Percentiles rank a stretch among this genome's conserved stretches.
These are phyloP conservation scores for Pholis gunnellus DNA, from an alignment of 2,113 vertebrate species.

Conservation along the genomic window DNA sequence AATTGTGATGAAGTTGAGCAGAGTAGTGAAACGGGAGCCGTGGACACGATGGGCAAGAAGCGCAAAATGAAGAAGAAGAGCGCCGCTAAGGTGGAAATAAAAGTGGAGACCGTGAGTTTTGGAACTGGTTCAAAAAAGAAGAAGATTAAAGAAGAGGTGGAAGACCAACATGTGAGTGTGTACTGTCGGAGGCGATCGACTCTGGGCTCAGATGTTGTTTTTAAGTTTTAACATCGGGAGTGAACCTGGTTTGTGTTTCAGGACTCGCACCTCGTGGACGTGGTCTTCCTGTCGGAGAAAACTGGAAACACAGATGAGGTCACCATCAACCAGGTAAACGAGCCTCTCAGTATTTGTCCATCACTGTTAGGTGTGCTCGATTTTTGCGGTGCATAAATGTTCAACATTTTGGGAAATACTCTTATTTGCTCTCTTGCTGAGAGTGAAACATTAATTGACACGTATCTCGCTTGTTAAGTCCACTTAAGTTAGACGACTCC, in stretches of 20 bases:
- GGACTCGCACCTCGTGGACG: slow-evolving; percentile 17
- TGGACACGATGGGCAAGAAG: slow-evolving; percentile 14
- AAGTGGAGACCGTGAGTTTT: background rate
- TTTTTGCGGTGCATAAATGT: background rate
- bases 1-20: slow-evolving; percentile 4
- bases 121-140: slow-evolving; percentile 32
- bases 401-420: background rate
- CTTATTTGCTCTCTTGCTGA: no score
- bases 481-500: background rate
- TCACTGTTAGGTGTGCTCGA: background rate
- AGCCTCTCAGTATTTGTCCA: background rate
- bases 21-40: background rate
- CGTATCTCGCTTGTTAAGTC: background rate
- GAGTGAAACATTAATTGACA: background rate
- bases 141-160: slow-evolving; percentile 49
- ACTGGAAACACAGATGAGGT: slow-evolving; percentile 76
- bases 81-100: accelerated
- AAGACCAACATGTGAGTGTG: slow-evolving; percentile 49
- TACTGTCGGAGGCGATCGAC: background rate
- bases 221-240: background rate
- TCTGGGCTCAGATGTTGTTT: background rate
- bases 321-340: slow-evolving; percentile 73
- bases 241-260: slow-evolving; percentile 45
- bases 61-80: slow-evolving; percentile 39
- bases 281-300: slow-evolving; percentile 75